Conservation (phyloP, 2,113 vertebrate genomes). For the Chaenogobius annularis region DNA sequence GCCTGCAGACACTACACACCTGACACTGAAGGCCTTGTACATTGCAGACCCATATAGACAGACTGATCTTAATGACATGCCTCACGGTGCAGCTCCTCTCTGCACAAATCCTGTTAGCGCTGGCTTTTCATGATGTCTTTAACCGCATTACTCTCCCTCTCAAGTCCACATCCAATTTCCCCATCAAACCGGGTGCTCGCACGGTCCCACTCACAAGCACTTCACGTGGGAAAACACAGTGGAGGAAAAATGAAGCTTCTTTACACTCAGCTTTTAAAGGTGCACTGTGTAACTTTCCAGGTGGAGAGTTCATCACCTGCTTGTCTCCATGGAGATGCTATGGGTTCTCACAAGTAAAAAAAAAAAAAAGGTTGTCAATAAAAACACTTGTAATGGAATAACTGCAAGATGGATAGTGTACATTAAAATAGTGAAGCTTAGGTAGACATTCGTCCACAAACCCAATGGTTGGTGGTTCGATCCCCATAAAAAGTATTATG, state of each 20-base stretch:
- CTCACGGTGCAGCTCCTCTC: conserved; percentile 53
- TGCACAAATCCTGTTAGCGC: conserved; percentile 71
- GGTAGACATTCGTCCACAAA: too few relatives aligned
- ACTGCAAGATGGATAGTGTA: not conserved
- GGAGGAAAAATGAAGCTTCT: too few relatives aligned
- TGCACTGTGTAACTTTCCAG: not conserved
- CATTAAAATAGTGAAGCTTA: too few relatives aligned
- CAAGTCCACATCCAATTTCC: conserved; percentile 71
- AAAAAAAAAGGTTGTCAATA: too few relatives aligned
- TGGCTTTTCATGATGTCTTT: conserved; percentile 70
- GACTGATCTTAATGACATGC: conserved; percentile 62
- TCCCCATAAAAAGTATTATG: not conserved
- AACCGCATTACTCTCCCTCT: conserved; percentile 67
- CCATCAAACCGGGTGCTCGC: conserved; percentile 57
- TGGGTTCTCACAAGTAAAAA: too few relatives aligned
- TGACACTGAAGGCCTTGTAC: not conserved
- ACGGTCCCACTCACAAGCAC: conserved; percentile 28
- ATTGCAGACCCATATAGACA: conserved; percentile 17
- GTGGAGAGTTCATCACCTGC: not conserved
- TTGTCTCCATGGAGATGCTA: too few relatives aligned
- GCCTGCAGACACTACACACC: not conserved
- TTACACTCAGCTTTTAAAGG: conserved; percentile 5
- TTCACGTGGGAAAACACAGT: conserved; percentile 47
- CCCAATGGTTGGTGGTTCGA: too few relatives aligned
- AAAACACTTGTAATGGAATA: not conserved